Evolutionary conservation across 2,113 vertebrate genomes (phyloP), one percentile per base, ranked within the genome.

Genomic region (Nymphicus hollandicus): DNA sequence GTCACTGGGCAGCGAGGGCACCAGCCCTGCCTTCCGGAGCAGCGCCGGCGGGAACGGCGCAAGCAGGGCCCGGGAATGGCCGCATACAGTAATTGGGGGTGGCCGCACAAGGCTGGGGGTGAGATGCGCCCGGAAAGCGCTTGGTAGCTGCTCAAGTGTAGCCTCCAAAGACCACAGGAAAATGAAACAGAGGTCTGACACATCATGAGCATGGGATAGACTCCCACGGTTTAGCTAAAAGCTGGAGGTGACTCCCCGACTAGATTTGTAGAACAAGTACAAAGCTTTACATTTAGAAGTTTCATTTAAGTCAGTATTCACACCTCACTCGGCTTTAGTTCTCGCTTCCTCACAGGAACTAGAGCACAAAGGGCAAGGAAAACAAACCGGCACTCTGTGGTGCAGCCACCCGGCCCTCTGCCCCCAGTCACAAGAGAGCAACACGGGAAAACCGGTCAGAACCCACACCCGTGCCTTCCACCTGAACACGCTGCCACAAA

Each of bases 361-460:
- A 8, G 76, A 76, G 64, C 76, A 81, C 52, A 8, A 58, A 52
- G 11, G 50, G n/a, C 0, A 35, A 65, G 39, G 19, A 13, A 50
- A 55, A 74, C 12, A 31, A 35, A 31, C 56, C 11, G 65, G 11
- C 55, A 29, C 8, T 23, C 13, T 5, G 13, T 23, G 20, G 33
- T n/a, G 33, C 4, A 13, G 55, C 55, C 33, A n/a, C 33, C 25
- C 49, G 25, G 25, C 50, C 56, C 22, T 35, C n/a, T 58, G 22
- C 33, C 22, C 56, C 22, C 33, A 58, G 56, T 58, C 56, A 35
- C 22, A 24, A 58, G 13, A 58, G 56, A 55, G 53, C 53, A 55
- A 7, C 44, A 3, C 1, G 23, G 49, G 12, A 78, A 55, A 39
- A 8, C 11, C 0, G 1, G 2, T 0, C 1, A 28, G 17, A 17